Base-by-base conservation (phyloP, 2,797 vertebrate species). In the Enteromius argenteus region DNA sequence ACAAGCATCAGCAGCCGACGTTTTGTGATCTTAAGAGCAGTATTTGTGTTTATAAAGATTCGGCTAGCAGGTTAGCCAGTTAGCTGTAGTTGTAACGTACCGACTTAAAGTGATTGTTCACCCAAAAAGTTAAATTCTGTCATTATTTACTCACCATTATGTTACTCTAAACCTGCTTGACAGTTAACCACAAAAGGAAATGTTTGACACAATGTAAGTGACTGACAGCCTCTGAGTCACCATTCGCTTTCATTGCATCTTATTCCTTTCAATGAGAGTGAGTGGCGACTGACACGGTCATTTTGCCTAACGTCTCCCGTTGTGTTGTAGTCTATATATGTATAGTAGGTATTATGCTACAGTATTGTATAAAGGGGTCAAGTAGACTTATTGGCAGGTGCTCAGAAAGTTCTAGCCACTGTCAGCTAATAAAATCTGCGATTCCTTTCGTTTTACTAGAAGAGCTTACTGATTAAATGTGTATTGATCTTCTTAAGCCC, bases 31-130 rank as follows among this genome's bases (percentile, higher is more conserved):
- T 15, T 10, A 53, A 39, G 2, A n/a, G 62, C 35, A 37, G 30
- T 67, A 17, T 46, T 71, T 23, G n/a, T 35, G 14, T 80, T 77
- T 51, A 19, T 46, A 73, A 32, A 71, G 60, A 60, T 15, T 42
- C 5, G 44, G 44, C 64, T 85, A 80, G 58, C 77, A 3, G 8
- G 46, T 66, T 84, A 84, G 83, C 76, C 13, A 60, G 51, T 37
- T 79, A 78, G 75, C 76, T 44, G 51, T 68, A 79, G 35, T 79
- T 53, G 35, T 49, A 64, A 49, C 21, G 42, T 56, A 32, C 21
- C 49, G 14, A 62, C 23, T 23, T 49, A 7, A 23, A n/a, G 30
- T n/a, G 30, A 4, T 37, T 13, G 32, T 80, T 68, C 37, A 35
- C 2, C 9, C 27, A 10, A 4, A 51, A 76, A 83, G 37, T 83